Percentiles rank a stretch among this genome's conserved stretches.
Evolutionary conservation across 1,140 invertebrate genomes (phyloP).

Genomic region (Oreohelix idahoensis): DNA sequence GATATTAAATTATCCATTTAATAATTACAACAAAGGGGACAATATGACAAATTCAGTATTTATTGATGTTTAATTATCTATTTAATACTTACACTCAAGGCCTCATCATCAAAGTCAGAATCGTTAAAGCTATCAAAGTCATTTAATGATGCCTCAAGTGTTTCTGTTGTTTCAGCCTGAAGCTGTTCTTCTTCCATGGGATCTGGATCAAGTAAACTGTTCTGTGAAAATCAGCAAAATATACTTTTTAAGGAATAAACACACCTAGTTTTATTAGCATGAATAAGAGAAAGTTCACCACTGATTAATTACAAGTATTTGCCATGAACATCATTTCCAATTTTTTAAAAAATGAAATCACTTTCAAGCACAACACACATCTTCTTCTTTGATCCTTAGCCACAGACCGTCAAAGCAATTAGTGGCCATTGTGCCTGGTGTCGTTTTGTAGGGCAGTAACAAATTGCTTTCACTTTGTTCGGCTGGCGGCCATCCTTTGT

Average conservation of each 20-base stretch:
- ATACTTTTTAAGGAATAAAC: neutral
- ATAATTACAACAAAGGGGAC: too few relatives aligned
- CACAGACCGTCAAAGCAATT: too few relatives aligned
- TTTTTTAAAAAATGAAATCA: too few relatives aligned
- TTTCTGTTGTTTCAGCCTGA: neutral
- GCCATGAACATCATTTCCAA: neutral
- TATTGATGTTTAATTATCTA: neutral
- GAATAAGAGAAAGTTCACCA: neutral
- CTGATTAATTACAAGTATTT: neutral
- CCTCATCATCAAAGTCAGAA: slow-evolving; percentile 11
- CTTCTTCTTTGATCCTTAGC: too few relatives aligned
- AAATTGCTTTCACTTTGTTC: too few relatives aligned
- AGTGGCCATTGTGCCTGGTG: too few relatives aligned
- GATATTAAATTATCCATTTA: too few relatives aligned
- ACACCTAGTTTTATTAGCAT: too few relatives aligned
- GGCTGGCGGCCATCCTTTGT: too few relatives aligned
- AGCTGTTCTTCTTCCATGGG: neutral
- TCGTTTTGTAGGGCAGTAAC: too few relatives aligned
- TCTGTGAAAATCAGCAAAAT: neutral
- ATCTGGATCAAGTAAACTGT: neutral
- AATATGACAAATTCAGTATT: too few relatives aligned
- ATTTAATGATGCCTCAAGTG: neutral
- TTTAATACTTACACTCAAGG: neutral
- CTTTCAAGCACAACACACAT: too few relatives aligned
- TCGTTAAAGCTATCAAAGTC: neutral